These are phyloP conservation scores for Balearica regulorum DNA, from an alignment of 2,797 vertebrate species.

Conservation along the genomic window DNA sequence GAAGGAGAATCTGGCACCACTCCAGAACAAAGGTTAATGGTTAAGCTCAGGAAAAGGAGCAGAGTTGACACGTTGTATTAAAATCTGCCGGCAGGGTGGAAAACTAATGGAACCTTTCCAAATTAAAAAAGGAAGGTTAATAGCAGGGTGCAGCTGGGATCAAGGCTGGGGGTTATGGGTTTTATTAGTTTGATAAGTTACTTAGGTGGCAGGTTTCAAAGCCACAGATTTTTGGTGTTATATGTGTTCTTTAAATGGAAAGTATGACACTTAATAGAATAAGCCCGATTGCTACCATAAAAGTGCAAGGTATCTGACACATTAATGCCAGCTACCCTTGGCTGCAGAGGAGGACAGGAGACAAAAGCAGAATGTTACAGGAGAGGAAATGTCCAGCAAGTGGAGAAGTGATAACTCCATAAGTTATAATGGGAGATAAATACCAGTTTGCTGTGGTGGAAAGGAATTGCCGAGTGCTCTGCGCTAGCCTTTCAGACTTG, in stretches of 20 bases:
- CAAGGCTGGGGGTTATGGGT: neutral
- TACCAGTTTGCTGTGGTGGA: neutral
- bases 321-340: neutral
- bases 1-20: neutral
- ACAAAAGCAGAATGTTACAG: neutral
- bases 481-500: neutral
- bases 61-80: neutral
- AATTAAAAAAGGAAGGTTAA: neutral
- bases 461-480: neutral
- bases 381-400: neutral
- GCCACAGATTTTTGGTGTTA: neutral
- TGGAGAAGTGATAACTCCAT: no score
- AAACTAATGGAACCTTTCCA: neutral
- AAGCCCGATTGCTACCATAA: neutral
- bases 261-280: neutral
- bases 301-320: neutral
- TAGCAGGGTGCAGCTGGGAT: neutral
- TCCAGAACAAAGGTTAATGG: neutral
- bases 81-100: neutral
- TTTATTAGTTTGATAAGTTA: neutral
- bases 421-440: neutral
- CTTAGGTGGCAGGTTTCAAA: neutral
- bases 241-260: neutral
- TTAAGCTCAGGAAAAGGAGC: neutral
- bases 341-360: neutral